These are phyloP conservation scores for Reinhardtius hippoglossoides DNA, from an alignment of 2,113 vertebrate genomes.

Conservation along the genomic window DNA sequence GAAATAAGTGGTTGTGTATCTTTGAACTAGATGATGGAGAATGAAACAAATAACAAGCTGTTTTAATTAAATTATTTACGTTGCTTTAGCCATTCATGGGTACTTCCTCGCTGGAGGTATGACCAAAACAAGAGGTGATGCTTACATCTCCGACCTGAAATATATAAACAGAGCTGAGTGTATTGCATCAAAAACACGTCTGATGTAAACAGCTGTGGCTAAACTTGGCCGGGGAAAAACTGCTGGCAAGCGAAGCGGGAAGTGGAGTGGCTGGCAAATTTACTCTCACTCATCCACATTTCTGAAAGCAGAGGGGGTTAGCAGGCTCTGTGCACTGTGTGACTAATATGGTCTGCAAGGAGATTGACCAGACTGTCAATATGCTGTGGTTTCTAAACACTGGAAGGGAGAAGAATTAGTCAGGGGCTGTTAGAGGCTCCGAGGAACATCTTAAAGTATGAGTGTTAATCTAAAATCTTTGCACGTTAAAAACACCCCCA, in stretches of 20 bases:
- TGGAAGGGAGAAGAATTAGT: conserved; percentile 57
- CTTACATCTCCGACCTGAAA: conserved; percentile 24
- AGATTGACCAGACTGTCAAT: conserved; percentile 67
- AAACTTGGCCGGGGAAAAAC: conserved; percentile 52
- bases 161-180: conserved; percentile 9
- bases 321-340: conserved; percentile 53
- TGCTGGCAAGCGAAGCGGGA: conserved; percentile 59
- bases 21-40: too few species aligned
- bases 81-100: background rate
- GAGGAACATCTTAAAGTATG: conserved; percentile 14
- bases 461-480: conserved; percentile 11
- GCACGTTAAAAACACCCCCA: conserved; percentile 11
- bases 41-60: too few species aligned
- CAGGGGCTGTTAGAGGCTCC: conserved; percentile 36
- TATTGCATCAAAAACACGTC: conserved; percentile 52
- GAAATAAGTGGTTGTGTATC: too few species aligned
- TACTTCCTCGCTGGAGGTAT: background rate
- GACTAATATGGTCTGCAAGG: conserved; percentile 71
- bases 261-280: conserved; percentile 65
- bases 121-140: conserved; percentile 33
- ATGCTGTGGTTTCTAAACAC: conserved; percentile 69
- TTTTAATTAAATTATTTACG: background rate
- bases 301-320: conserved; percentile 54
- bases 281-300: conserved; percentile 67
- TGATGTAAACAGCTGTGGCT: conserved; percentile 63